A percentile compares a stretch with the other conserved stretches of the same genome.
These are phyloP conservation scores for Euproctis similis DNA, from an alignment of 2,888 invertebrate genomes.

Conservation along the genomic window DNA sequence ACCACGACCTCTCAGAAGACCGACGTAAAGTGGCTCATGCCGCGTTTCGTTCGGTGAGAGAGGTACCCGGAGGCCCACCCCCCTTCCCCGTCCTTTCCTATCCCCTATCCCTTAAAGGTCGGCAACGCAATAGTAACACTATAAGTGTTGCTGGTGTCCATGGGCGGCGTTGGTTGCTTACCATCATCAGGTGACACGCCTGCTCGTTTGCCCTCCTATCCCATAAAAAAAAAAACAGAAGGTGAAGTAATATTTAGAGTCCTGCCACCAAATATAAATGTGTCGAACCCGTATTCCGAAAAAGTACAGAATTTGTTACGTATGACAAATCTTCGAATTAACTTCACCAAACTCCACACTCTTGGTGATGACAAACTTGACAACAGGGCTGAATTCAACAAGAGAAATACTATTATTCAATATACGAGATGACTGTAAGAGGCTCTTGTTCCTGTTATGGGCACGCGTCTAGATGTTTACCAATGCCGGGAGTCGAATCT, in stretches of 20 bases:
- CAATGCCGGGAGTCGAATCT: slow-evolving; percentile 82
- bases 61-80: too few relatives aligned
- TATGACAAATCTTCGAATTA: slow-evolving; percentile 97
- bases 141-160: too few relatives aligned
- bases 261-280: slow-evolving; percentile 90
- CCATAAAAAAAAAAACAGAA: too few relatives aligned
- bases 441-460: slow-evolving; percentile 99
- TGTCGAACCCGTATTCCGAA: slow-evolving; percentile 94
- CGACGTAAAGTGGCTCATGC: too few relatives aligned
- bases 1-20: too few relatives aligned
- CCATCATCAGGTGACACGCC: too few relatives aligned
- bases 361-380: slow-evolving; percentile 97
- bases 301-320: slow-evolving; percentile 97
- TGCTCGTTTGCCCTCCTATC: too few relatives aligned
- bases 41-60: too few relatives aligned
- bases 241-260: slow-evolving; percentile 99
- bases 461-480: slow-evolving; percentile 94
- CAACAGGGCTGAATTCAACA: slow-evolving; percentile 93
- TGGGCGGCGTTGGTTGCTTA: too few relatives aligned
- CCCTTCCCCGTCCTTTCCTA: too few relatives aligned
- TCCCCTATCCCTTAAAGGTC: too few relatives aligned
- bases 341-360: slow-evolving; percentile 96
- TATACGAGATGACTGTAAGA: slow-evolving; percentile 97
- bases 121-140: too few relatives aligned
- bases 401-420: slow-evolving; percentile 99